Conservation (phyloP, 2,797 vertebrate genomes). For the Eulemur mongoz region DNA sequence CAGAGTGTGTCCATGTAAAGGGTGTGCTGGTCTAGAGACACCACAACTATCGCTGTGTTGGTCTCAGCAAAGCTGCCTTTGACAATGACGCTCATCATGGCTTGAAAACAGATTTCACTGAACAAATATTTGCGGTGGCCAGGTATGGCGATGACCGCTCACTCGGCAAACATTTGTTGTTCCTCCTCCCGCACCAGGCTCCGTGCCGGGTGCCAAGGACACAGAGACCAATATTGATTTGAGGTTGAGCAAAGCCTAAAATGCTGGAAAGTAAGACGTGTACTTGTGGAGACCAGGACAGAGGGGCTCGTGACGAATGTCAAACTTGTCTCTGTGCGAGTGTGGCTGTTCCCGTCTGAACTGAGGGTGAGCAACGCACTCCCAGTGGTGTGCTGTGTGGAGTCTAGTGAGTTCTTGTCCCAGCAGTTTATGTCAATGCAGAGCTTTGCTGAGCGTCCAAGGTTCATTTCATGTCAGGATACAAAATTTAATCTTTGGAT, state of each 20-base stretch:
- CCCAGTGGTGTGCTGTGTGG: no score
- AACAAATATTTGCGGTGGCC: no score
- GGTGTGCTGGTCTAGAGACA: background rate
- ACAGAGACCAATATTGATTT: background rate
- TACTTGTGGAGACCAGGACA: background rate
- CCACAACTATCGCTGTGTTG: fast-evolving
- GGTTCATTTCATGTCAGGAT: background rate
- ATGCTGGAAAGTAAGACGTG: background rate
- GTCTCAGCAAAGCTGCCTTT: background rate
- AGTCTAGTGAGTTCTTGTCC: background rate
- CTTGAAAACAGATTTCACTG: background rate
- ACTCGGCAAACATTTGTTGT: background rate
- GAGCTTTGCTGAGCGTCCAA: no score
- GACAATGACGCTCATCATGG: no score
- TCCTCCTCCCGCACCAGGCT: no score
- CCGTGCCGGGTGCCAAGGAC: background rate
- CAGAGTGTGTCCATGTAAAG: fast-evolving
- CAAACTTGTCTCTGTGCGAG: background rate
- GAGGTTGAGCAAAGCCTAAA: background rate
- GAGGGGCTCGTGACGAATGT: background rate
- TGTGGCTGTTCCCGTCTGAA: no score
- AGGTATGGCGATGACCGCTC: background rate
- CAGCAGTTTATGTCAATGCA: fast-evolving
- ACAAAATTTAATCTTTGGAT: background rate
- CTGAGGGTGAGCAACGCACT: background rate